These are phyloP conservation scores for Pelusios castaneus DNA, from an alignment of 2,113 vertebrate genomes.

Conservation along the genomic window DNA sequence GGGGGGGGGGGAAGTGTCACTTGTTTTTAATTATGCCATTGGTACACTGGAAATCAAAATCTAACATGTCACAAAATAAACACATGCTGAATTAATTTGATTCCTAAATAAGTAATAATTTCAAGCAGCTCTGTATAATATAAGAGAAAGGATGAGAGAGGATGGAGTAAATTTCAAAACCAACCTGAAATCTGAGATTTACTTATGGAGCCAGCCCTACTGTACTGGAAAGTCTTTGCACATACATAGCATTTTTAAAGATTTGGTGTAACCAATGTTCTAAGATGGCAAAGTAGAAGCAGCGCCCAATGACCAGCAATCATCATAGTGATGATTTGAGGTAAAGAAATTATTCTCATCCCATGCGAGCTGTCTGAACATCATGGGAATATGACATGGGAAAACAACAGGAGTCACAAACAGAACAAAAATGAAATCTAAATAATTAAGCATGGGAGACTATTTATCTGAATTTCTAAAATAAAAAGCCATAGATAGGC, in stretches of 20 bases:
- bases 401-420: background rate
- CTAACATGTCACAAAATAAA: background rate
- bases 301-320: background rate
- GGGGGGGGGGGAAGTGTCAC: background rate
- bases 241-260: background rate
- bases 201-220: background rate
- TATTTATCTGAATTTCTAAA: conserved; percentile 18
- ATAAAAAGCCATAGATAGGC: background rate
- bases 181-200: background rate
- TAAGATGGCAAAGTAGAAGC: background rate
- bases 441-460: background rate
- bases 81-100: background rate
- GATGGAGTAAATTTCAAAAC: background rate
- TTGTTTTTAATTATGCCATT: conserved; percentile 11
- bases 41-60: conserved; percentile 5
- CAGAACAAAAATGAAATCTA: background rate
- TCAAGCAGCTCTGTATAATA: background rate
- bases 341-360: background rate
- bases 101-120: background rate
- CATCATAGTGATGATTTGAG: background rate
- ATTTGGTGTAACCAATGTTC: background rate
- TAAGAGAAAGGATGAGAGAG: conserved; percentile 6
- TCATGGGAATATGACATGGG: background rate
- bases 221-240: background rate
- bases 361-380: background rate